A percentile compares a stretch with the other conserved stretches of the same genome.
These are phyloP conservation scores for Scyliorhinus canicula DNA, from an alignment of 2,797 vertebrate species.

Conservation along the genomic window DNA sequence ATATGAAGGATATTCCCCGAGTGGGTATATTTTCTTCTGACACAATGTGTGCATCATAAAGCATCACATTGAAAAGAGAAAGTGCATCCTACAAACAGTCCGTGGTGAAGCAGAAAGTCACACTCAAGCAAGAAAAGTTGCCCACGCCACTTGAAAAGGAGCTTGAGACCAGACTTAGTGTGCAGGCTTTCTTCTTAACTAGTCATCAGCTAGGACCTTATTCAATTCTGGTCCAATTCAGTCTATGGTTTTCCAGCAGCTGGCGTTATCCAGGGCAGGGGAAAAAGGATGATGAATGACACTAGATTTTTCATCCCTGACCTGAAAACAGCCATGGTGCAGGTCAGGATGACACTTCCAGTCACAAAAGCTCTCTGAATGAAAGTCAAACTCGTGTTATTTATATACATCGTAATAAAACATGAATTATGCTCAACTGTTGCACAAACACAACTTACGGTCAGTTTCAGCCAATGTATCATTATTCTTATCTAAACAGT, in stretches of 20 bases:
- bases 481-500: background rate
- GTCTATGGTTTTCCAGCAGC: background rate
- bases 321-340: background rate
- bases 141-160: background rate
- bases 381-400: conserved; percentile 10
- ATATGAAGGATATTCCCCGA: background rate
- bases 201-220: background rate
- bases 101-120: background rate
- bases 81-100: background rate
- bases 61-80: background rate
- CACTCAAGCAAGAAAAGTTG: background rate
- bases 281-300: background rate
- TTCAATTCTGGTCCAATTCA: background rate
- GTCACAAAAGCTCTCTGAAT: background rate
- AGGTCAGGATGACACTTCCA: background rate
- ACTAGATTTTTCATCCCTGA: background rate
- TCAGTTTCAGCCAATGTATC: background rate
- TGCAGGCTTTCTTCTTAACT: background rate
- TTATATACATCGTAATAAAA: background rate
- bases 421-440: background rate
- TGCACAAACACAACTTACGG: background rate
- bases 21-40: background rate
- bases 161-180: background rate
- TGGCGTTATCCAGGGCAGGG: background rate
- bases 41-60: too few species aligned